Conservation (phyloP, 2,797 vertebrate genomes). For the Schizopygopsis malacanthus region DNA sequence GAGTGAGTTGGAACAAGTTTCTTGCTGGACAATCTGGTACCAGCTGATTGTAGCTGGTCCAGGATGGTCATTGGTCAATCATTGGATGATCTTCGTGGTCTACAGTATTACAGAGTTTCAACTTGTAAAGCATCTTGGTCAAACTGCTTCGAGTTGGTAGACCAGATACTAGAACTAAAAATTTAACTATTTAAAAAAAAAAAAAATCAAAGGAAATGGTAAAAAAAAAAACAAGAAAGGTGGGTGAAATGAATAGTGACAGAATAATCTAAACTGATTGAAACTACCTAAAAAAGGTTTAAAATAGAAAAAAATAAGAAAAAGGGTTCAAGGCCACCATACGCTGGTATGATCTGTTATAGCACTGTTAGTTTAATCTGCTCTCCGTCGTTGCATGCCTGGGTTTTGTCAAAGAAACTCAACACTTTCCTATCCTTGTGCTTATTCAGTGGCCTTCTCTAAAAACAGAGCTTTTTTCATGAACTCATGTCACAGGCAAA, state of each 20-base stretch:
- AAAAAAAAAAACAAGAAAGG: neutral
- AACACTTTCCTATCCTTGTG: constrained; percentile 68
- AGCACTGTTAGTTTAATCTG: constrained; percentile 36
- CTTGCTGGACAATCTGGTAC: neutral
- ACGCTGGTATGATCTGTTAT: constrained; percentile 46
- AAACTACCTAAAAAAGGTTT: neutral
- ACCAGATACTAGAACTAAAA: neutral
- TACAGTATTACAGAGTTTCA: neutral
- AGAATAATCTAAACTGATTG: neutral
- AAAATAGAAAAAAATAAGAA: neutral
- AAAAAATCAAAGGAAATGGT: neutral
- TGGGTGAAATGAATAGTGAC: neutral
- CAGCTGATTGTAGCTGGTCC: neutral
- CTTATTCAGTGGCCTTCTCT: constrained; percentile 42
- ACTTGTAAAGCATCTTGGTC: neutral
- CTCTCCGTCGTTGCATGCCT: neutral
- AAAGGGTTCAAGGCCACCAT: constrained; percentile 1
- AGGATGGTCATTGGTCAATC: neutral
- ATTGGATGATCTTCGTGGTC: neutral
- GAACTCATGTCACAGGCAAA: constrained; percentile 31
- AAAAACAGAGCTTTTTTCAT: constrained; percentile 64
- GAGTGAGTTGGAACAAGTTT: neutral
- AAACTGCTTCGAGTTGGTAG: neutral
- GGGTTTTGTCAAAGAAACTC: constrained; percentile 50
- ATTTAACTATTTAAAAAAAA: neutral